Evolutionary conservation across 2,888 invertebrate genomes (phyloP).

Genomic region (Liodrosophila aerea): DNA sequence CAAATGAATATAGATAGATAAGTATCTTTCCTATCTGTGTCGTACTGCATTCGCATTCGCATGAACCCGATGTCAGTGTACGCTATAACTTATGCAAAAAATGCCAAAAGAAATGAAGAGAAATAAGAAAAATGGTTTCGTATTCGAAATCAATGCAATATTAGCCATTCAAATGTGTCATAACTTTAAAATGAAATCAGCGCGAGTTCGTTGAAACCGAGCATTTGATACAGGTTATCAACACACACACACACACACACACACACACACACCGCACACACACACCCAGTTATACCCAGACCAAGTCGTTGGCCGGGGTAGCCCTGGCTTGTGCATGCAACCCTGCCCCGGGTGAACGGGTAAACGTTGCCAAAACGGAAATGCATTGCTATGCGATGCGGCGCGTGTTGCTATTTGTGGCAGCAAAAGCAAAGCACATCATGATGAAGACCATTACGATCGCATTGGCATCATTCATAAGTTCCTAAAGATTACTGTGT

Average conservation of each 20-base stretch:
- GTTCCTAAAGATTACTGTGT: constrained; percentile 39
- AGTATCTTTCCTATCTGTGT: no score
- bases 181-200: constrained; percentile 44
- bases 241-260: constrained; percentile 8
- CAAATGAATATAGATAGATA: no score
- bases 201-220: constrained; percentile 49
- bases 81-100: background rate
- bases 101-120: background rate
- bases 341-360: constrained; percentile 10
- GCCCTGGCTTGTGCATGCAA: constrained; percentile 15
- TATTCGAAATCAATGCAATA: constrained; percentile 47
- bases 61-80: constrained; percentile 2
- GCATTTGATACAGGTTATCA: constrained; percentile 7
- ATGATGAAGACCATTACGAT: constrained; percentile 10
- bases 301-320: background rate
- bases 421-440: constrained; percentile 46
- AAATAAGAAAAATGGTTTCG: constrained; percentile 14
- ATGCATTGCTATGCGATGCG: constrained; percentile 52
- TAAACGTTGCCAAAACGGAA: constrained; percentile 67
- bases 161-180: constrained; percentile 44
- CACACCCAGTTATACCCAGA: no score
- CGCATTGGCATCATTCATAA: constrained; percentile 63
- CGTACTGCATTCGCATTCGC: background rate
- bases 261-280: background rate
- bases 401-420: constrained; percentile 66